These are phyloP conservation scores for Drosophila rellima DNA, from an alignment of 2,888 invertebrate genomes.

Conservation along the genomic window DNA sequence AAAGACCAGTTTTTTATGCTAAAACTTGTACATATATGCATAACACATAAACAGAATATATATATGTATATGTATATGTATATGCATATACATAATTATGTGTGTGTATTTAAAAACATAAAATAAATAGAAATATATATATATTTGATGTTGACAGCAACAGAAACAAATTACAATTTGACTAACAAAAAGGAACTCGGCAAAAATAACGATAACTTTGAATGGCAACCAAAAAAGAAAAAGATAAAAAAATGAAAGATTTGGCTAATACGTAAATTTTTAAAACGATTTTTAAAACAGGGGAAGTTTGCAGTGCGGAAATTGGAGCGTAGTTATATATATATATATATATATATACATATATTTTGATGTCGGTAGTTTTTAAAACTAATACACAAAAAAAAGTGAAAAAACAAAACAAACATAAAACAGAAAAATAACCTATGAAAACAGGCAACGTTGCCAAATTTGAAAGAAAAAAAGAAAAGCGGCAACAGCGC, in stretches of 20 bases:
- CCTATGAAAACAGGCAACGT: constrained; percentile 26
- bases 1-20: constrained; percentile 66
- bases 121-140: constrained; percentile 50
- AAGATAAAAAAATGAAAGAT: constrained; percentile 5
- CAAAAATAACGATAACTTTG: neutral
- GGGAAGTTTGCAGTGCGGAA: neutral
- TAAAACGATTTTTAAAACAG: constrained; percentile 24
- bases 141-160: constrained; percentile 64
- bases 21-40: constrained; percentile 72
- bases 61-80: constrained; percentile 34
- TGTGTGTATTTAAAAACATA: constrained; percentile 52
- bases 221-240: constrained; percentile 5
- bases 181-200: constrained; percentile 7
- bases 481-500: constrained; percentile 25
- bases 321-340: constrained; percentile 12
- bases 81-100: constrained; percentile 40
- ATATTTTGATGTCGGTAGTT: constrained; percentile 22
- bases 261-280: constrained; percentile 55
- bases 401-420: neutral
- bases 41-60: constrained; percentile 55
- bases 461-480: constrained; percentile 21
- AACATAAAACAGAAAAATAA: neutral
- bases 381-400: constrained; percentile 22
- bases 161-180: constrained; percentile 18
- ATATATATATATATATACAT: constrained; percentile 20